Evolutionary conservation across 2,797 vertebrate genomes (phyloP).

Genomic region (Chelmon rostratus): DNA sequence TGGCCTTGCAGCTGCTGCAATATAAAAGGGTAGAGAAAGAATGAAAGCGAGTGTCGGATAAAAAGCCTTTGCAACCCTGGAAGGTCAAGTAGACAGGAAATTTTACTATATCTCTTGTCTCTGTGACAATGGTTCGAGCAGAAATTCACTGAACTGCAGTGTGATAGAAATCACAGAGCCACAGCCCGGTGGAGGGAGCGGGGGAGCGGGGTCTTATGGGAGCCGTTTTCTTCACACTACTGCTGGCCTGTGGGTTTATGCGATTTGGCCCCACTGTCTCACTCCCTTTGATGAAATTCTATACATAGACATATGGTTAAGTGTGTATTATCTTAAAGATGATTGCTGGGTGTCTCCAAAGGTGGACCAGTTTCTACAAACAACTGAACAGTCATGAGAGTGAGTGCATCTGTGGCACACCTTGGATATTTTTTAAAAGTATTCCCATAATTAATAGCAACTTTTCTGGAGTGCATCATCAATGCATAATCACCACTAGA

Average conservation of each 20-base stretch:
- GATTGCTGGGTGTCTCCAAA: slow-evolving; percentile 21
- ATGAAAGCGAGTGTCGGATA: slow-evolving; percentile 56
- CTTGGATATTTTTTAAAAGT: background rate
- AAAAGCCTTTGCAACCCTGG: slow-evolving; percentile 70
- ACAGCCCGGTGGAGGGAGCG: slow-evolving; percentile 44
- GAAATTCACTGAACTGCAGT: slow-evolving; percentile 59
- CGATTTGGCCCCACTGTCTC: slow-evolving; percentile 39
- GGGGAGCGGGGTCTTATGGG: slow-evolving; percentile 52
- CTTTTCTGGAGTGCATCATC: background rate
- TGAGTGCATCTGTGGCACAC: background rate
- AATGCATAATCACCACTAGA: background rate
- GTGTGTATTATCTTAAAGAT: slow-evolving; percentile 33
- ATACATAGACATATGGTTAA: slow-evolving; percentile 43
- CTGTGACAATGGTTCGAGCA: slow-evolving; percentile 63
- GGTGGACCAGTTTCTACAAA: slow-evolving; percentile 25
- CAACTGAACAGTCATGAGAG: background rate
- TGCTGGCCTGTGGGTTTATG: slow-evolving; percentile 59
- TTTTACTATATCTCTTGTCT: slow-evolving; percentile 67
- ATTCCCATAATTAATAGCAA: background rate
- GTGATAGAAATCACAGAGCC: slow-evolving; percentile 69
- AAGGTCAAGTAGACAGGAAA: slow-evolving; percentile 75
- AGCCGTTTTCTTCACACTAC: slow-evolving; percentile 53
- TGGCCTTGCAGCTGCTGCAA: slow-evolving; percentile 63
- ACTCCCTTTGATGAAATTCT: slow-evolving; percentile 60
- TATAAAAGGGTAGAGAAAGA: slow-evolving; percentile 52